Evolutionary conservation across 2,888 invertebrate genomes (phyloP), one percentile per base, ranked within the genome.

Genomic region (Cylindroiulus punctatus): DNA sequence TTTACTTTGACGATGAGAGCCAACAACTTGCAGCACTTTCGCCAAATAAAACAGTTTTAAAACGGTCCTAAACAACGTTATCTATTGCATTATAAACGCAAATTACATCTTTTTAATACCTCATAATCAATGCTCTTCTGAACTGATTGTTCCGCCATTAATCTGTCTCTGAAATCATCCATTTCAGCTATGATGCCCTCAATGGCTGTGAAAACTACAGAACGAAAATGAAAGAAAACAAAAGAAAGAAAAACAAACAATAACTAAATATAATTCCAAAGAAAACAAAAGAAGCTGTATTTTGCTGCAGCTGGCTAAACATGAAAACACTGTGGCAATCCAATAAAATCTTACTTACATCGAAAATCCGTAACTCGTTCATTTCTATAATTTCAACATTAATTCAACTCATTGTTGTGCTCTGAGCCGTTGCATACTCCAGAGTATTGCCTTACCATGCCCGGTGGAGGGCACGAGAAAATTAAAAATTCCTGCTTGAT

Each of bases 111-210:
- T 65, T 57, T 65, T 26, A 65, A 32, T 85, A 85, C 85, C 85
- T 85, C 85, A 26, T 17, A n/a, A 42, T 32, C 76, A 32, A 85
- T 44, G 82, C 42, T 87, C 87, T 57, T 86, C 84, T n/a, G 52
- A 44, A 42, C 32, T 65, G 65, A 26, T 76, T 85, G 87, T 17
- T 86, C 85, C 36, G 83, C 57, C 84, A 86, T 84, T 85, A 89
- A 81, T 89, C 88, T 10, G 89, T 94, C 93, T 93, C 94, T 92
- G 93, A 94, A 94, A 91, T 94, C 94, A 92, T 94, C 94, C 93
- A 95, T 95, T 92, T 95, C 95, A 90, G 94, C 94, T 92, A 95
- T 93, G 92, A 95, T 94, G 91, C 94, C 95, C 91, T 95, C 94
- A 93, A 95, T 94, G 92, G 95, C 95, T 92, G 94, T 93, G 92